Evolutionary conservation across 2,113 vertebrate species (phyloP).

Genomic region (Shinisaurus crocodilurus): DNA sequence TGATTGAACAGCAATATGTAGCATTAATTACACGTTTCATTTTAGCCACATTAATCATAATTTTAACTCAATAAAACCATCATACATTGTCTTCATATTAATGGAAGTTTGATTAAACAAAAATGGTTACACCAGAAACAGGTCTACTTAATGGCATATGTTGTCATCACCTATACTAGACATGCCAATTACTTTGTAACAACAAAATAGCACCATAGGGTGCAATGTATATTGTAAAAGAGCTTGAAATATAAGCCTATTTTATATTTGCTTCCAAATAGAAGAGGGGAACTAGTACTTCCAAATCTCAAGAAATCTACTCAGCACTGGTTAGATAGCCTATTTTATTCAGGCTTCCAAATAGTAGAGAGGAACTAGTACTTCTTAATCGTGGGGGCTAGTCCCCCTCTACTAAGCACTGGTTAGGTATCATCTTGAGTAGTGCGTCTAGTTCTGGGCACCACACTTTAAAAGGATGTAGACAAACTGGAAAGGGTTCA

Average conservation of each 20-base stretch:
- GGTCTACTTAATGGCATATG: background rate
- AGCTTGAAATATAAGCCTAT: background rate
- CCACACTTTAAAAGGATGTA: no score
- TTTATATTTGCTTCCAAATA: no score
- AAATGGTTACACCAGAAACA: background rate
- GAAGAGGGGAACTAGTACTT: no score
- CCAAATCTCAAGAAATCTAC: no score
- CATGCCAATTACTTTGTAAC: background rate
- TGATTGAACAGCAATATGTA: conserved; percentile 19
- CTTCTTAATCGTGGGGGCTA: no score
- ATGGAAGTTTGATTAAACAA: background rate
- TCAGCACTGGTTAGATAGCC: no score
- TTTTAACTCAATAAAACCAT: conserved; percentile 32
- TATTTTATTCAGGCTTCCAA: no score
- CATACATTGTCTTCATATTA: background rate
- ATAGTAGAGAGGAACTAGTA: no score
- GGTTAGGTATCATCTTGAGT: no score
- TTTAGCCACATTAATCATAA: conserved; percentile 33
- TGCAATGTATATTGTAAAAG: background rate
- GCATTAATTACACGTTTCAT: background rate
- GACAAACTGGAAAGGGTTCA: no score
- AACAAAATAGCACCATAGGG: background rate
- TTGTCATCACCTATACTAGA: background rate
- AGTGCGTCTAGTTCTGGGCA: no score
- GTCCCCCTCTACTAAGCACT: no score